Evolutionary conservation across 2,113 vertebrate species (phyloP).

Genomic region (Pangasianodon gigas): DNA sequence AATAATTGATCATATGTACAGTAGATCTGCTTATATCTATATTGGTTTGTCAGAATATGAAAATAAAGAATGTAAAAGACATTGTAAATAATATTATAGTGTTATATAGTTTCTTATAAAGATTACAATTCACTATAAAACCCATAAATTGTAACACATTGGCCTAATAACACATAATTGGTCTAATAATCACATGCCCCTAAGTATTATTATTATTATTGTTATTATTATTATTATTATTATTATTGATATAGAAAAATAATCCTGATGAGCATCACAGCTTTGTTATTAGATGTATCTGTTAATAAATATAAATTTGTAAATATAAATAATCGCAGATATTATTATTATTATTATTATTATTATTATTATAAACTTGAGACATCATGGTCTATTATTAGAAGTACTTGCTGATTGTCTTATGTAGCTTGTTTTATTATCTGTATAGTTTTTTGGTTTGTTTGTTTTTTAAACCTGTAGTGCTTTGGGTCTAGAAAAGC

Average conservation of each 20-base stretch:
- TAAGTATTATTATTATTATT: not conserved
- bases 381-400: not conserved
- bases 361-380: not conserved
- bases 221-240: not conserved
- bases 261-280: not conserved
- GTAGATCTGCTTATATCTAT: not conserved
- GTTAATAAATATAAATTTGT: too few relatives aligned
- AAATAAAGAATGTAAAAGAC: not conserved
- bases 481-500: not conserved
- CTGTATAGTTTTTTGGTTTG: not conserved
- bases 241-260: not conserved
- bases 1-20: not conserved
- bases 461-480: not conserved
- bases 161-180: not conserved
- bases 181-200: not conserved
- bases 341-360: too few relatives aligned
- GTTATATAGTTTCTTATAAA: not conserved
- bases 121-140: not conserved
- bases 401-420: too few relatives aligned
- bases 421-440: not conserved
- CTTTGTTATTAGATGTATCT: too few relatives aligned
- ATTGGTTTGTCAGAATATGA: not conserved
- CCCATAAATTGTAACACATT: not conserved
- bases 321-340: too few relatives aligned
- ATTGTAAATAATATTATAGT: not conserved